Base-by-base conservation (phyloP, 2,888 invertebrate species). In the Conistra vaccinii region DNA sequence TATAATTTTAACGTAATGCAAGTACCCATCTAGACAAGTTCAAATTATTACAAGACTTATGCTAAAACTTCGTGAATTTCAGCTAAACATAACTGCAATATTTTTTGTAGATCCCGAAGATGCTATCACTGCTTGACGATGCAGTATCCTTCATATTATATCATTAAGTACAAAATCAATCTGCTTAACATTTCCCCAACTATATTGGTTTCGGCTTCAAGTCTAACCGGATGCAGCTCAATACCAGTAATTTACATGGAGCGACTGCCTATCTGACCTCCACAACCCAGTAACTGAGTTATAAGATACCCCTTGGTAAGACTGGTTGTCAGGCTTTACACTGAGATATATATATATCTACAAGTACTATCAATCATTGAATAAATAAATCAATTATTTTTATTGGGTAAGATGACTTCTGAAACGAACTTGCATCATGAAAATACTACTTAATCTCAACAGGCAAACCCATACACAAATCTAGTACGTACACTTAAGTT, bases 391-490 rank as follows among this genome's bases (percentile, higher is more conserved):
- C 3, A 51, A 51, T 3, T 23, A 51, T 10, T 51, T 51, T 2
- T n/a, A 26, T 17, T 29, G 29, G 35, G 7, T 1, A 35, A 35
- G 32, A 6, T n/a, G 6, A 23, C 5, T 35, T 60, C 6, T 12
- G 32, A 20, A 60, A 3, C 32, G 17, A 60, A 60, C 5, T 60
- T 4, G 1, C 14, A 23, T 7, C 1, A 35, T 17, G 3, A n/a
- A 62, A 39, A 39, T 14, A 14, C 23, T 65, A 3, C 3, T 35
- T 32, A 3, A 23, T 32, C 1, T 7, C 23, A 42, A 55, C 10
- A 69, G 72, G 76, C 75, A 78, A 80, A 85, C 48, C 79, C 80
- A 73, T 26, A 75, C 63, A 23, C 20, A 32, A 66, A 66, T 0
- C 68, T 58, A 69, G 71, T 78, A 62, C 5, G n/a, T 75, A 61